Evolutionary conservation across 2,888 invertebrate genomes (phyloP).

Genomic region (Schrankia costaestrigalis): DNA sequence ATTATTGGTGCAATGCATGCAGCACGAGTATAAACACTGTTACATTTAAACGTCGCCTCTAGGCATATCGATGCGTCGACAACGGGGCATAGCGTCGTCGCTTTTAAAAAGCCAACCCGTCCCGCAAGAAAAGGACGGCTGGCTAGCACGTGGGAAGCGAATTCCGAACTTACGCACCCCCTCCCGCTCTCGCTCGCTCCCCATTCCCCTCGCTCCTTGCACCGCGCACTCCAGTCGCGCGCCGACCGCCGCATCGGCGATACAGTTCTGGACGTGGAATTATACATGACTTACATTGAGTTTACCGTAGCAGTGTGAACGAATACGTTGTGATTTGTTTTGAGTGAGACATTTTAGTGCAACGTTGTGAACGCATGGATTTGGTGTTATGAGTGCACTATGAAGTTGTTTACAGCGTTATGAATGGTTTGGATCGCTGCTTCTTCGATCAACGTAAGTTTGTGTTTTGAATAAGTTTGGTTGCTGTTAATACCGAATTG

Average conservation of each 20-base stretch:
- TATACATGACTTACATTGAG: constrained; percentile 40
- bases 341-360: constrained; percentile 67
- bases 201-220: constrained; percentile 48
- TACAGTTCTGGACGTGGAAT: constrained; percentile 36
- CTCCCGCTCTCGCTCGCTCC: constrained; percentile 41
- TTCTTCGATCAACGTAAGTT: constrained; percentile 81
- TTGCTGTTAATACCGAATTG: constrained; percentile 37
- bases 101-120: constrained; percentile 79
- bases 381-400: constrained; percentile 74
- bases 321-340: constrained; percentile 74
- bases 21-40: constrained; percentile 78
- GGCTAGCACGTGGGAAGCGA: constrained; percentile 76
- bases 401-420: constrained; percentile 74
- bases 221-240: constrained; percentile 75
- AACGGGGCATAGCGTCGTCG: constrained; percentile 50
- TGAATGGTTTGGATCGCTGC: constrained; percentile 80
- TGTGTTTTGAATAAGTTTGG: constrained; percentile 54
- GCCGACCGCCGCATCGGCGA: constrained; percentile 72
- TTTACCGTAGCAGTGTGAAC: constrained; percentile 70
- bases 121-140: constrained; percentile 73
- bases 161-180: constrained; percentile 80
- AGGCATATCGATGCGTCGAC: constrained; percentile 74
- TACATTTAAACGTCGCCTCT: constrained; percentile 67
- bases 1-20: constrained; percentile 77
- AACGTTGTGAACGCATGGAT: constrained; percentile 57